Conservation (phyloP, 2,888 invertebrate genomes). For the Venustoraphidia nigricollis region DNA sequence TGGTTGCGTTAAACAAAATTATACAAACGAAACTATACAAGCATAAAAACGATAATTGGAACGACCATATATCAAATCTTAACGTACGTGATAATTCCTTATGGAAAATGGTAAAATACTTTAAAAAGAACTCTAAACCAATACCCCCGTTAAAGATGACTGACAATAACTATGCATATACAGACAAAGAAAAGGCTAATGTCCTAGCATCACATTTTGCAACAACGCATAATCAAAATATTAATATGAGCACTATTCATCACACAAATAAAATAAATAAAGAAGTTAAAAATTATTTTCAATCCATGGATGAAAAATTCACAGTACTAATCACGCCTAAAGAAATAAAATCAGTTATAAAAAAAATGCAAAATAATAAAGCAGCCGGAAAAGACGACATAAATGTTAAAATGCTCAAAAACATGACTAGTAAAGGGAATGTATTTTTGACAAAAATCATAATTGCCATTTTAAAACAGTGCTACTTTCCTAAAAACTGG, state of each 20-base stretch:
- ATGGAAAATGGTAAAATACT: too few species aligned
- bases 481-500: too few species aligned
- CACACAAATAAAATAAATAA: too few species aligned
- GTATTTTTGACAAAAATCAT: constrained; percentile 11
- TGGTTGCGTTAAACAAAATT: too few species aligned
- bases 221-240: background rate
- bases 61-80: too few species aligned
- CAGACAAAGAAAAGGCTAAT: too few species aligned
- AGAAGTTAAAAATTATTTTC: background rate
- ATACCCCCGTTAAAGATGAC: too few species aligned
- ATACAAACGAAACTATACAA: too few species aligned
- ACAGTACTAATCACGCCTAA: constrained; percentile 6
- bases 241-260: background rate
- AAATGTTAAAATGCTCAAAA: constrained; percentile 13
- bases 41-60: too few species aligned
- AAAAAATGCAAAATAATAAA: constrained; percentile 9
- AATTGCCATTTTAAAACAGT: constrained; percentile 8
- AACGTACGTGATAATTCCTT: too few species aligned
- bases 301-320: background rate
- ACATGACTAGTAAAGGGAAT: constrained; percentile 11
- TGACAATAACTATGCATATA: too few species aligned
- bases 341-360: constrained; percentile 8
- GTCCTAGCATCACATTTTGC: background rate
- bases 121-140: too few species aligned
- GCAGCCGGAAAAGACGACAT: constrained; percentile 11